phyloP scores from a whole-genome alignment of 2,797 vertebrate genomes.

The Acomys russatus region DNA sequence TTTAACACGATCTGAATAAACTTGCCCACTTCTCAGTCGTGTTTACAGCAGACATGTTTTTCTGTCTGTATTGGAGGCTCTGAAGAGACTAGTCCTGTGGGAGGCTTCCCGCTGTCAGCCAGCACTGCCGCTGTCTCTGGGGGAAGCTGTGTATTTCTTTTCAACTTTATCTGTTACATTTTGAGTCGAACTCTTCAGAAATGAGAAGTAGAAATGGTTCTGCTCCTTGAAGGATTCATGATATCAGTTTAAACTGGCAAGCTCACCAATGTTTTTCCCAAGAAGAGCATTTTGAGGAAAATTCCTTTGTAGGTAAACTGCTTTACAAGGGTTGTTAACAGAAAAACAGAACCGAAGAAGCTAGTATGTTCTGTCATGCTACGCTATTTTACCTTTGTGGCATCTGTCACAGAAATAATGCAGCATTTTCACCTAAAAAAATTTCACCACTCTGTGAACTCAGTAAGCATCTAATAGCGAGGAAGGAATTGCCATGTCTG shows the following conservation, averaged over 20 bases:
- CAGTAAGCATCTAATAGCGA: constrained; percentile 23
- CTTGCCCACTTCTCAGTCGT: background rate
- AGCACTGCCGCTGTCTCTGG: background rate
- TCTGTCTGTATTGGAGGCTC: background rate
- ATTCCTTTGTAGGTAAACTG: constrained; percentile 34
- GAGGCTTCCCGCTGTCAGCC: background rate
- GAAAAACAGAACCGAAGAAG: background rate
- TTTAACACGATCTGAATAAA: background rate
- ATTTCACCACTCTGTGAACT: background rate
- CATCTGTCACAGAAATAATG: constrained; percentile 28
- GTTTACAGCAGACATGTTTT: background rate
- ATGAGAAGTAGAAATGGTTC: background rate
- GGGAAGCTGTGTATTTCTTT: background rate
- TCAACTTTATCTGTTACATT: background rate
- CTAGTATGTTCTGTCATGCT: background rate
- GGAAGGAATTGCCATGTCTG: background rate
- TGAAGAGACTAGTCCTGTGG: background rate
- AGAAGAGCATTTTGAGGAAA: constrained; percentile 61
- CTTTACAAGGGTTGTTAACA: background rate
- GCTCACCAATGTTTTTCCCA: constrained; percentile 51
- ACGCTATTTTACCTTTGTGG: constrained; percentile 30
- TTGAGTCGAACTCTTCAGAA: constrained; percentile 47
- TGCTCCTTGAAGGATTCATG: constrained; percentile 48
- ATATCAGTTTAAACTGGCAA: constrained; percentile 36
- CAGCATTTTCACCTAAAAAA: constrained; percentile 23